These are phyloP conservation scores for Ploceus nigricollis DNA, from an alignment of 2,113 vertebrate species.

Conservation along the genomic window DNA sequence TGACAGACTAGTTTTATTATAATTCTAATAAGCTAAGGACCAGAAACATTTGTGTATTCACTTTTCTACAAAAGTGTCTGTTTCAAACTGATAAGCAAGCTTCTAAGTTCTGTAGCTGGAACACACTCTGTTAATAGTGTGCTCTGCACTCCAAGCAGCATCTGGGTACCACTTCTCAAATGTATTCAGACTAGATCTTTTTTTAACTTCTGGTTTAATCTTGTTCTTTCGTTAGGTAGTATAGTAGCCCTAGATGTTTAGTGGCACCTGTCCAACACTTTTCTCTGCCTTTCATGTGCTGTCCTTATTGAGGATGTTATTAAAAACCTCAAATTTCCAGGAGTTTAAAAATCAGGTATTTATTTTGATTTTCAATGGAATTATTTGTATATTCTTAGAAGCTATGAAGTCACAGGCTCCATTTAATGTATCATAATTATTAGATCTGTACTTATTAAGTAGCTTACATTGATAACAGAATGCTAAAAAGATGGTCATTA, in stretches of 20 bases:
- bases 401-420: not conserved
- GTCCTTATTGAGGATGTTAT: not conserved
- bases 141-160: not conserved
- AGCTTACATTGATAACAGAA: not conserved
- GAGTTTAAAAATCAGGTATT: not conserved
- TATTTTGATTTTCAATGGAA: not conserved
- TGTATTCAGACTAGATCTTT: not conserved
- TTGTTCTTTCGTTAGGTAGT: constrained; percentile 5
- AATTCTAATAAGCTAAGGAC: not conserved
- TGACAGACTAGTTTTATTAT: not conserved
- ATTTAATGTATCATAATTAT: not conserved
- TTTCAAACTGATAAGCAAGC: not conserved
- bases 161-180: not conserved
- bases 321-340: not conserved
- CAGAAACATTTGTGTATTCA: not conserved
- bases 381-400: not conserved
- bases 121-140: not conserved
- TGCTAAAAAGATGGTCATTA: not conserved
- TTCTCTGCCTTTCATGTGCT: not conserved
- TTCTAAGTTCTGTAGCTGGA: not conserved
- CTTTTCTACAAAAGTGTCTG: not conserved
- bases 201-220: not conserved
- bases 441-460: not conserved
- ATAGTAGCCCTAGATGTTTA: not conserved
- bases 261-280: not conserved